Evolutionary conservation across 2,888 invertebrate species (phyloP), one percentile per base, ranked within the genome.

Genomic region (Tenthredo scrophulariae): DNA sequence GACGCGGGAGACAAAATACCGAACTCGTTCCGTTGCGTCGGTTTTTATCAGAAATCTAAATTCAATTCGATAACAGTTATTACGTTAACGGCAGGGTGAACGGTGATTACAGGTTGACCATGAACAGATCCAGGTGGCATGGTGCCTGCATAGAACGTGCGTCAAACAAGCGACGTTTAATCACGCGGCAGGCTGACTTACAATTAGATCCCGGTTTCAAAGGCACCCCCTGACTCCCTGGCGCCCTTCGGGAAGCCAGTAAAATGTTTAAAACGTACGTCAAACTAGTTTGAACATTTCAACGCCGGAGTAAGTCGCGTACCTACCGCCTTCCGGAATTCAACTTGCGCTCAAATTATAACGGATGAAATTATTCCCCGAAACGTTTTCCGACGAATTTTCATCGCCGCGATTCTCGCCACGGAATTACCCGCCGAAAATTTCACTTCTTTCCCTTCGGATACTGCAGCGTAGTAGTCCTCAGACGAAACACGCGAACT

Each of bases 161-260:
- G 54, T 80, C 80, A 43, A 62, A 80, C 80, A 80, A 80, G 43
- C 80, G 80, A 80, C 80, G 80, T 80, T 80, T 80, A 80, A 80
- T 80, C 80, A 65, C 80, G 62, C 58, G 10, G 80, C n/a, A 37
- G 80, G 37, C 22, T 37, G 58, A 62, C 62, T 40, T 62, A 65
- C 80, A 62, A 80, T 80, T 80, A 37, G 29, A 62, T 50, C 46
- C 75, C 58, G 9, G 37, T 58, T 77, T 80, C 62, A 22, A 22
- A 40, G 67, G 33, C 33, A 67, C 5, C 33, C 67, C 33, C 33
- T n/a, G 33, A 33, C 15, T 15, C 29, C 13, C 33, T 26, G 15
- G 4, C 65, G 10, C n/a, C 50, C 46, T 46, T 13, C 50, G 18
- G 33, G 67, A 67, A 33, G 15, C 67, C 33, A 4, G 26, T 18